These are phyloP conservation scores for Pempheris klunzingeri DNA, from an alignment of 2,797 vertebrate genomes.

Conservation along the genomic window DNA sequence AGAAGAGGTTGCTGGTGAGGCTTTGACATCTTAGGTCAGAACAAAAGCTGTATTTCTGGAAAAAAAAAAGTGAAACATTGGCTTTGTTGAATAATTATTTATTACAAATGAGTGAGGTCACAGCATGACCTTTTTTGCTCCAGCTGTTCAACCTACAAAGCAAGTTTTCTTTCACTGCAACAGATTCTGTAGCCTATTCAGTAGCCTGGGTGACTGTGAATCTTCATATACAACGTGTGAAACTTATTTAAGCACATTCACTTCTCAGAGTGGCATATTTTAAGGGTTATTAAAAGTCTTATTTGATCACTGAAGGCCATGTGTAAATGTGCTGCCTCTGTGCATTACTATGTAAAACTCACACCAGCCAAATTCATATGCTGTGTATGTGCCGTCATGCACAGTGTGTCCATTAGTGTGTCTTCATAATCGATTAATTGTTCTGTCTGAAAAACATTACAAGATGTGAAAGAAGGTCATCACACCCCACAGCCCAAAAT, in stretches of 20 bases:
- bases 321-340: not conserved
- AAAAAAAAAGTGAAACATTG: not conserved
- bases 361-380: not conserved
- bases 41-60: not conserved
- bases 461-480: not conserved
- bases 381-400: not conserved
- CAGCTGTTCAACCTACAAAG: conserved; percentile 6
- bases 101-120: conserved; percentile 7
- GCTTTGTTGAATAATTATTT: conserved; percentile 14
- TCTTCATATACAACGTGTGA: not conserved
- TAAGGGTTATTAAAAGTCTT: conserved; percentile 2
- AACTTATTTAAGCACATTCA: not conserved
- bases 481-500: not conserved
- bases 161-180: not conserved
- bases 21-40: not conserved
- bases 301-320: not conserved
- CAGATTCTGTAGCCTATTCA: too few relatives aligned
- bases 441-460: not conserved
- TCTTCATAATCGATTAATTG: not conserved
- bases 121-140: not conserved
- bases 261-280: not conserved
- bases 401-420: not conserved
- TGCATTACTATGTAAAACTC: not conserved
- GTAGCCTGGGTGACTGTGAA: not conserved
- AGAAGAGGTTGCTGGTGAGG: not conserved